Conservation (phyloP, 2,888 invertebrate genomes). For the Ophioninae sp. region DNA sequence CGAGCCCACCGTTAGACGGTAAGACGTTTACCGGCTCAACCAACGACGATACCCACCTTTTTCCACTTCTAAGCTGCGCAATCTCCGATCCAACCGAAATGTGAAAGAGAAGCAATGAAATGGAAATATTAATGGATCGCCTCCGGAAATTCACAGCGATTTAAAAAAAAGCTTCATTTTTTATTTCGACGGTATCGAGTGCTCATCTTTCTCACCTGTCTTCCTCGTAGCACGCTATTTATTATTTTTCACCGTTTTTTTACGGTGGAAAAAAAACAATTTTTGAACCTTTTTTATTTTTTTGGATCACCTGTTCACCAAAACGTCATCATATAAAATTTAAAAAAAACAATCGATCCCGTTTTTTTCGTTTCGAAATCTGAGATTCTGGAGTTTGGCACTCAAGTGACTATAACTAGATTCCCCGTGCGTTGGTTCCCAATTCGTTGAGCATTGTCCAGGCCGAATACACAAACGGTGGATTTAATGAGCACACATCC, state of each 20-base stretch:
- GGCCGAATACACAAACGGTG: conserved; percentile 49
- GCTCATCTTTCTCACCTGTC: not conserved
- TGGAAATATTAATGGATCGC: conserved; percentile 60
- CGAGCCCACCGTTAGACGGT: conserved; percentile 41
- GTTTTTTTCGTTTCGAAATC: no score
- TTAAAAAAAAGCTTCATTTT: not conserved
- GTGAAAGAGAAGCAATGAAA: conserved; percentile 43
- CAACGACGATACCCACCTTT: conserved; percentile 1
- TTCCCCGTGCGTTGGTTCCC: no score
- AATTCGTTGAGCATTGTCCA: conserved; percentile 27
- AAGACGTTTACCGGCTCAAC: conserved; percentile 54
- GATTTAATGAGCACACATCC: conserved; percentile 54
- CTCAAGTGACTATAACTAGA: no score
- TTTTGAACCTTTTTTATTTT: no score
- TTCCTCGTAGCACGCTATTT: not conserved
- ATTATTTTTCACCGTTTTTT: not conserved
- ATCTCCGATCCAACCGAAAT: conserved; percentile 25
- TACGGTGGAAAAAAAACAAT: conserved; percentile 25
- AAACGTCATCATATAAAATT: no score
- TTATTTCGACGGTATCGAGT: not conserved
- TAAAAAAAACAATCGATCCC: no score
- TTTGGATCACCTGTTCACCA: no score
- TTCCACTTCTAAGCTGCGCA: conserved; percentile 21
- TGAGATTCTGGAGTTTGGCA: no score
- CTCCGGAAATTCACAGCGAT: not conserved